phyloP scores from a whole-genome alignment of 2,888 invertebrate genomes.

The Lasioglossum pauxillum region DNA sequence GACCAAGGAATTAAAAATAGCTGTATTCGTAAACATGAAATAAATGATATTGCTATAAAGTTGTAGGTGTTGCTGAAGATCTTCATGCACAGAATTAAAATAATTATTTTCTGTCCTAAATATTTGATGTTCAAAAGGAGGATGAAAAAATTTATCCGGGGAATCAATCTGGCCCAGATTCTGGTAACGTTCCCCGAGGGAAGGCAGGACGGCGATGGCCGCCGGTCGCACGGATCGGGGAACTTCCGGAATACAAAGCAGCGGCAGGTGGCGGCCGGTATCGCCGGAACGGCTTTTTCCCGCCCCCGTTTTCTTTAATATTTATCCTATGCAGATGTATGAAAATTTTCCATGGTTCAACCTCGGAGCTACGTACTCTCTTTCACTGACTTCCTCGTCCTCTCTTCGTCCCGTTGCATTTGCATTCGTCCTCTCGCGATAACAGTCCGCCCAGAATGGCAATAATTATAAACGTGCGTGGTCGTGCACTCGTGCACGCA shows the following conservation, averaged over 20 bases:
- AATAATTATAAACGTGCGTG: constrained; percentile 47
- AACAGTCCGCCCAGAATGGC: constrained; percentile 55
- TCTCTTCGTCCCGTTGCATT: constrained; percentile 31
- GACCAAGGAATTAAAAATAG: neutral
- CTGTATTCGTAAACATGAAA: neutral
- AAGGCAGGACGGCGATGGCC: neutral
- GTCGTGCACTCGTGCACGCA: constrained; percentile 14
- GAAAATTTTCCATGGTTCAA: constrained; percentile 52
- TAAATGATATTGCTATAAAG: neutral
- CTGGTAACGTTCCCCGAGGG: neutral
- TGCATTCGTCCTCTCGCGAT: constrained; percentile 59
- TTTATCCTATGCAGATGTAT: constrained; percentile 59
- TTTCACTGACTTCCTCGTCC: neutral
- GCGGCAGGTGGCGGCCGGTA: constrained; percentile 32
- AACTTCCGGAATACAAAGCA: constrained; percentile 40
- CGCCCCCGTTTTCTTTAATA: constrained; percentile 42
- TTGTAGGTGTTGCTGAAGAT: too few species aligned
- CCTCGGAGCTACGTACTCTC: constrained; percentile 7
- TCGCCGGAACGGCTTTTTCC: neutral
- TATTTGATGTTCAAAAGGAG: neutral
- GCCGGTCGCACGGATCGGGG: constrained; percentile 1
- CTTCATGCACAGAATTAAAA: neutral
- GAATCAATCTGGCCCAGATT: constrained; percentile 10
- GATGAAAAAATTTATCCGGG: neutral
- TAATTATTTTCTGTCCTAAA: neutral